Percentiles rank a stretch among this genome's conserved stretches.
phyloP scores from a whole-genome alignment of 2,888 invertebrate species.

The Eustalomyia histrio region DNA sequence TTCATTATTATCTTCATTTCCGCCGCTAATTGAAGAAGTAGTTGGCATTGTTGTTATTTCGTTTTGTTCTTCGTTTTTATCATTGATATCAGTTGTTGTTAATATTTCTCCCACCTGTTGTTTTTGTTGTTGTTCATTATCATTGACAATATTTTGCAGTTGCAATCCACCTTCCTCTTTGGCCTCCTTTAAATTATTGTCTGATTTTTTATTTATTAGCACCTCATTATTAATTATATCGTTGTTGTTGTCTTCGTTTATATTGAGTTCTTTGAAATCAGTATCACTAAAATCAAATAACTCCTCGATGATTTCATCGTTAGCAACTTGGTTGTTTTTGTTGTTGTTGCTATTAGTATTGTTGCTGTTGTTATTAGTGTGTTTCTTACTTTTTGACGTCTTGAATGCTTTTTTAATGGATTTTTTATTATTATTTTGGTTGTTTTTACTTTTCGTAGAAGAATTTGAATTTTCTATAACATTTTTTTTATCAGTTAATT shows the following conservation, averaged over 20 bases:
- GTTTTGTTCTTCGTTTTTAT: slow-evolving; percentile 40
- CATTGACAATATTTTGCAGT: slow-evolving; percentile 36
- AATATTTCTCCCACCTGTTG: slow-evolving; percentile 36
- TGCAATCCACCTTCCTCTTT: slow-evolving; percentile 2
- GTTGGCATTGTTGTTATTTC: slow-evolving; percentile 1
- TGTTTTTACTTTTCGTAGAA: slow-evolving; percentile 39
- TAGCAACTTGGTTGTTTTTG: slow-evolving; percentile 58
- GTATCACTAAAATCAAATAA: slow-evolving; percentile 75
- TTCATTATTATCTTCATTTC: slow-evolving; percentile 27
- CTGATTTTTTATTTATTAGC: slow-evolving; percentile 17
- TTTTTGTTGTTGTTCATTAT: slow-evolving; percentile 58
- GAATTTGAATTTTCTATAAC: slow-evolving; percentile 28
- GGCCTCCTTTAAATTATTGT: neutral
- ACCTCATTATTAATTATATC: slow-evolving; percentile 14
- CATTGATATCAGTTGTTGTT: slow-evolving; percentile 55
- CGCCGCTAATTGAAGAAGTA: neutral
- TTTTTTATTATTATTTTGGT: slow-evolving; percentile 35
- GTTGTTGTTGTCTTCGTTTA: slow-evolving; percentile 32
- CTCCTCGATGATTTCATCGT: slow-evolving; percentile 74
- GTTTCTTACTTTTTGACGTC: slow-evolving; percentile 35
- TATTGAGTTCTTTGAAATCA: slow-evolving; percentile 70
- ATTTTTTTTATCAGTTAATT: slow-evolving; percentile 56
- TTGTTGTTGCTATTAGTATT: slow-evolving; percentile 25
- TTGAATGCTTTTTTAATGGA: slow-evolving; percentile 36
- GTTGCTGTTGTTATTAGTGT: slow-evolving; percentile 38